These are phyloP conservation scores for Columba livia DNA, from an alignment of 2,113 vertebrate genomes.

Conservation along the genomic window DNA sequence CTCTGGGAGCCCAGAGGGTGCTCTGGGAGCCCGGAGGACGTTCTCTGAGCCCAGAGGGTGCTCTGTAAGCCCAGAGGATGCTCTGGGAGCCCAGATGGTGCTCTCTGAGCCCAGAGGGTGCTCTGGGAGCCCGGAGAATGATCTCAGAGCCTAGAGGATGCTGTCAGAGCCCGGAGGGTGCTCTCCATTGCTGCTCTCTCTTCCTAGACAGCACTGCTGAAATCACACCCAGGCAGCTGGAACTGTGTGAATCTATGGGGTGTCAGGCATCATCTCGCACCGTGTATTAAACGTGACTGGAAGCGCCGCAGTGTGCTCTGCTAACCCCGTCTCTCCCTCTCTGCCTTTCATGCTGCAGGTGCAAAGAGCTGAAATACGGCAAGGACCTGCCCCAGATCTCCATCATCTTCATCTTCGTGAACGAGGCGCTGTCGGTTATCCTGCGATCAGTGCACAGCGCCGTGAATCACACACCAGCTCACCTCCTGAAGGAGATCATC, in stretches of 20 bases:
- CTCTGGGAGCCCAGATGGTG: too few relatives aligned
- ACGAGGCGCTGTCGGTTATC: constrained; percentile 96
- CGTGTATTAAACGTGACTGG: rapidly evolving
- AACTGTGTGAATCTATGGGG: background rate
- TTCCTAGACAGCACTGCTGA: too few relatives aligned
- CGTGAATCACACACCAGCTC: constrained; percentile 92
- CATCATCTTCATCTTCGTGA: constrained; percentile 98
- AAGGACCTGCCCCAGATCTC: constrained; percentile 94
- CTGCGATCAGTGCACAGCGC: constrained; percentile 94
- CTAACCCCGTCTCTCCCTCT: background rate
- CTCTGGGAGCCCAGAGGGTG: too few relatives aligned
- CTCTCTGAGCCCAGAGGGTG: too few relatives aligned
- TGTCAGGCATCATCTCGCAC: rapidly evolving
- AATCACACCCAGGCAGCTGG: too few relatives aligned
- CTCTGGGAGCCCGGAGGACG: too few relatives aligned
- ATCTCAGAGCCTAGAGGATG: too few relatives aligned
- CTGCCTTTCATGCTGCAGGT: constrained; percentile 71
- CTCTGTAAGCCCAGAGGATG: too few relatives aligned
- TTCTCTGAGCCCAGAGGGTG: too few relatives aligned
- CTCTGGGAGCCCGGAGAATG: too few relatives aligned
- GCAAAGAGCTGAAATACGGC: constrained; percentile 86
- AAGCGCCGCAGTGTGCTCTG: background rate
- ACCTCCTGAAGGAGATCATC: constrained; percentile 95
- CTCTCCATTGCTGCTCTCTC: too few relatives aligned
- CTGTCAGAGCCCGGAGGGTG: too few relatives aligned